Conservation (phyloP, 2,113 vertebrate species). For the Raja brachyura region DNA sequence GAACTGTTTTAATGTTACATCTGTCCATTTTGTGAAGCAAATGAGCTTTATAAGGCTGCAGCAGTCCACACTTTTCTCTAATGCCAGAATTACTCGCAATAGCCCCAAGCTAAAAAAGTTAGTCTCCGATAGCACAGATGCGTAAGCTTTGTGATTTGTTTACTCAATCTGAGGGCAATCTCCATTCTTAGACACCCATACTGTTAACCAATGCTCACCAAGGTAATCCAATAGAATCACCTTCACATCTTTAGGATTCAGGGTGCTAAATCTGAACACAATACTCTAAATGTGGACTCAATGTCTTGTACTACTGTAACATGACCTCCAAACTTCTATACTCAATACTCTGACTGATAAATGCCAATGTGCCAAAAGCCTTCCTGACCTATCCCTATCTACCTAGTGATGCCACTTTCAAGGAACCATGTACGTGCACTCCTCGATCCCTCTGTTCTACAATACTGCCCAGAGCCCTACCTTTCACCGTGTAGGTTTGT, state of each 20-base stretch:
- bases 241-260: neutral
- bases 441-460: too few relatives aligned
- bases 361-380: too few relatives aligned
- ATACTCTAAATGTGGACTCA: too few relatives aligned
- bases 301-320: too few relatives aligned
- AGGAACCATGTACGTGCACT: too few relatives aligned
- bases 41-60: neutral
- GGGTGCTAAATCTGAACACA: neutral
- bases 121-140: neutral
- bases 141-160: neutral
- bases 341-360: too few relatives aligned
- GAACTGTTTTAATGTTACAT: neutral
- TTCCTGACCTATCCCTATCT: too few relatives aligned
- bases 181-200: neutral
- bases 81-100: neutral
- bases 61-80: neutral
- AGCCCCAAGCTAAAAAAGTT: neutral
- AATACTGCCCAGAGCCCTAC: too few relatives aligned
- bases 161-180: neutral
- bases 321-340: too few relatives aligned
- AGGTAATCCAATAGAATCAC: neutral
- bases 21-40: neutral
- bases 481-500: too few relatives aligned
- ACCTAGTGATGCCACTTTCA: too few relatives aligned
- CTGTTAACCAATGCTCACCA: neutral